Base-by-base conservation (phyloP, 2,888 invertebrate genomes). In the Brachylomia viminalis region DNA sequence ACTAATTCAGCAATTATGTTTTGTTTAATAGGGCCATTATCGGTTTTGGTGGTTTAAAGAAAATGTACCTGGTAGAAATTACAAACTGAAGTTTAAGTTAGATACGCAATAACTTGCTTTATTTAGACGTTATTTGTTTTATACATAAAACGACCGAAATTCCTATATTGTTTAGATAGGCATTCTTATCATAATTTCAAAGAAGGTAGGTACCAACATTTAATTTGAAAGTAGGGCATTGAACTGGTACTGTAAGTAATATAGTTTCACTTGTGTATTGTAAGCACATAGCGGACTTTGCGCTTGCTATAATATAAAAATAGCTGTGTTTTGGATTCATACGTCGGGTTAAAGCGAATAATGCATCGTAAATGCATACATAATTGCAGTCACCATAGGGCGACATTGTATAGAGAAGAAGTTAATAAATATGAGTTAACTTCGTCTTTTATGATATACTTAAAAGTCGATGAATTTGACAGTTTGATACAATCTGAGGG, bases 151-250 rank as follows among this genome's bases (percentile, higher is more conserved):
- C 0, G 2, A 47, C 8, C 15, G 11, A 42, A 52, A 52, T 11
- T 38, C 1, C 2, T 56, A 13, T 47, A 47, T 15, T 30, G 8
- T 13, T 0, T 7, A 56, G 1, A 2, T 71, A 42, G 8, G 5
- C n/a, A 54, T 70, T 70, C 17, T 42, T 70, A 52, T 27, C 52
- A 30, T n/a, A 30, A n/a, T 30, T 45, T 78, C 38, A 30, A 72
- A 45, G 11, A 45, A 72, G n/a, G 11, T 49, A 30, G n/a, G 11
- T 49, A 30, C n/a, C 8, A 59, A 72, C 38, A 52, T 65, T 64
- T 49, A 62, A 4, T 71, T 64, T n/a, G n/a, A 20, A 78, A 78
- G n/a, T 59, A 54, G 72, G 47, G n/a, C 52, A 72, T 23, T n/a
- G 52, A 38, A 47, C 45, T 65, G 15, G 23, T 52, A 27, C 33